Conservation (phyloP, 1,140 invertebrate genomes). For the Gryllus bimaculatus region DNA sequence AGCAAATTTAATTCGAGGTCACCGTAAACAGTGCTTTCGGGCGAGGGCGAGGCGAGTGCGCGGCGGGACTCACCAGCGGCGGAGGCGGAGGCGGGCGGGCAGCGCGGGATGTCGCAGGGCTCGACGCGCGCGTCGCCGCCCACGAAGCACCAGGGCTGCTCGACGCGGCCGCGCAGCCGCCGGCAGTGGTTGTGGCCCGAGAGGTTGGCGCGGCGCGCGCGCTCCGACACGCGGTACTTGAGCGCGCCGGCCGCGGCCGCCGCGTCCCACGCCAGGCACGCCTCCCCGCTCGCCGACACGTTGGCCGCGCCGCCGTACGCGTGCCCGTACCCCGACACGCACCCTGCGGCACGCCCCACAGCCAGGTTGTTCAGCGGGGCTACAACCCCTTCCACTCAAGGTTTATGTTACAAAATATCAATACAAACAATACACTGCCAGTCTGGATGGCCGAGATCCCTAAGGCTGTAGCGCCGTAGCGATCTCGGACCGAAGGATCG, state of each 20-base stretch:
- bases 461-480: too few relatives aligned
- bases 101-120: slow-evolving; percentile 46
- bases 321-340: slow-evolving; percentile 39
- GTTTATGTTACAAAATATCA: too few relatives aligned
- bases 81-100: slow-evolving; percentile 23
- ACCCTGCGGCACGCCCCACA: slow-evolving; percentile 33
- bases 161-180: slow-evolving; percentile 40
- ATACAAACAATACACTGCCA: too few relatives aligned
- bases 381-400: too few relatives aligned
- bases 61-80: too few relatives aligned
- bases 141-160: slow-evolving; percentile 47
- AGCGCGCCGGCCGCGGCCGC: slow-evolving; percentile 33
- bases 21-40: too few relatives aligned
- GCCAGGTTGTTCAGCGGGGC: too few relatives aligned
- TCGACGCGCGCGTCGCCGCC: slow-evolving; percentile 31
- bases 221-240: slow-evolving; percentile 29
- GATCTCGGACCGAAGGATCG: too few relatives aligned
- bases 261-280: slow-evolving; percentile 42
- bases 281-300: slow-evolving; percentile 36
- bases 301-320: slow-evolving; percentile 43
- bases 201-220: slow-evolving; percentile 30
- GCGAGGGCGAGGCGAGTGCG: too few relatives aligned
- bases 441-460: too few relatives aligned
- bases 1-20: too few relatives aligned
- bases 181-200: slow-evolving; percentile 44